These are phyloP conservation scores for Natrix natrix DNA, from an alignment of 2,797 vertebrate species.

Conservation along the genomic window DNA sequence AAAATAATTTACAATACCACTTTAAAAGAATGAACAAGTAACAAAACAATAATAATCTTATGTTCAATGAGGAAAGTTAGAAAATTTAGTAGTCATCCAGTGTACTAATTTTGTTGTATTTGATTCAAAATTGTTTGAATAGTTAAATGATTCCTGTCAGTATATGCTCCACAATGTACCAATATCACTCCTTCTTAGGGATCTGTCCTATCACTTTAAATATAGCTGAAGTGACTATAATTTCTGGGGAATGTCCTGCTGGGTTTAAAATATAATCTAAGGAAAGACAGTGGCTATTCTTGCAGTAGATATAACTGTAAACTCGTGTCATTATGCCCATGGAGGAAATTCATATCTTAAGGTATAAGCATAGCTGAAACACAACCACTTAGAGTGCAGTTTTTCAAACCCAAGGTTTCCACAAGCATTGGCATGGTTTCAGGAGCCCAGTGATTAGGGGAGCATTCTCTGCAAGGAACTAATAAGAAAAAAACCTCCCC, in stretches of 20 bases:
- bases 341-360: neutral
- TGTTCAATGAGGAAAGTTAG: neutral
- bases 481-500: neutral
- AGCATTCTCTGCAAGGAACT: neutral
- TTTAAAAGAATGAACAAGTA: neutral
- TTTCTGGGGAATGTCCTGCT: neutral
- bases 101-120: neutral
- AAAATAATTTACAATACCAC: neutral
- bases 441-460: neutral
- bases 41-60: no score
- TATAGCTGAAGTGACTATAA: neutral
- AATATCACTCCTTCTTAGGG: neutral
- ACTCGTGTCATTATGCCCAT: neutral
- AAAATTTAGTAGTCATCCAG: neutral
- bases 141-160: neutral
- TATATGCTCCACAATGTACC: neutral
- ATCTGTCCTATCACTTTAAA: neutral
- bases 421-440: neutral
- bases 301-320: neutral
- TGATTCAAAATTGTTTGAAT: neutral
- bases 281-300: neutral
- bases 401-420: neutral
- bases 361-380: neutral
- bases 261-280: neutral
- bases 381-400: neutral